Conservation (phyloP, 92 coral and sea anemone species). For the Micromussa lordhowensis region DNA sequence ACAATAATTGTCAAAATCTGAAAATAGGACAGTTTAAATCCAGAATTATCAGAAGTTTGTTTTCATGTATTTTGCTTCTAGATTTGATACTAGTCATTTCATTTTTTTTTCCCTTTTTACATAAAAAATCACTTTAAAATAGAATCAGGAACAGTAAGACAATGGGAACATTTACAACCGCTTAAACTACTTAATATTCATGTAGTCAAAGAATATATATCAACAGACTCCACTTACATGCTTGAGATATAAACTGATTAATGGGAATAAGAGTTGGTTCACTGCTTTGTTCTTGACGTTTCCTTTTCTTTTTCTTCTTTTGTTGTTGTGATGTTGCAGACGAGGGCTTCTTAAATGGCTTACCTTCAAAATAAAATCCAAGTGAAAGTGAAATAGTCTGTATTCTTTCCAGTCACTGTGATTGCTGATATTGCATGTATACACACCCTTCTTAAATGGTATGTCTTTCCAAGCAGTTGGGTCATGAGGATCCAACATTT, state of each 20-base stretch:
- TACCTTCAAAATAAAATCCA: constrained; percentile 52
- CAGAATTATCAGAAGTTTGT: too few relatives aligned
- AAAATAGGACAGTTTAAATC: too few relatives aligned
- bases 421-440: not conserved
- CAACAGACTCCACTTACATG: constrained; percentile 73
- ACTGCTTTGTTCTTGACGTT: constrained; percentile 68
- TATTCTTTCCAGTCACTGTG: not conserved
- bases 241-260: constrained; percentile 84
- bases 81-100: too few relatives aligned
- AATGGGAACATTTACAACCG: not conserved
- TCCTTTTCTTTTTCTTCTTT: constrained; percentile 85
- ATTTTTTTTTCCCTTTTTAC: too few relatives aligned
- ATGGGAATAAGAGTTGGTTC: constrained; percentile 71
- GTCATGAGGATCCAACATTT: constrained; percentile 86
- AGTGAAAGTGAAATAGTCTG: not conserved
- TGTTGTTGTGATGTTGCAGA: constrained; percentile 60
- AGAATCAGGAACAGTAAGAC: not conserved
- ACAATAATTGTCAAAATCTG: too few relatives aligned
- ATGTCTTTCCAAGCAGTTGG: constrained; percentile 65
- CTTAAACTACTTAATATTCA: too few relatives aligned
- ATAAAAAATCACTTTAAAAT: not conserved
- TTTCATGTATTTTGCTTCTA: too few relatives aligned
- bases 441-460: constrained; percentile 82
- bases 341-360: constrained; percentile 85
- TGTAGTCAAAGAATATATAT: not conserved